Base-by-base conservation (phyloP, 1,140 invertebrate species). In the Ooceraea biroi region DNA sequence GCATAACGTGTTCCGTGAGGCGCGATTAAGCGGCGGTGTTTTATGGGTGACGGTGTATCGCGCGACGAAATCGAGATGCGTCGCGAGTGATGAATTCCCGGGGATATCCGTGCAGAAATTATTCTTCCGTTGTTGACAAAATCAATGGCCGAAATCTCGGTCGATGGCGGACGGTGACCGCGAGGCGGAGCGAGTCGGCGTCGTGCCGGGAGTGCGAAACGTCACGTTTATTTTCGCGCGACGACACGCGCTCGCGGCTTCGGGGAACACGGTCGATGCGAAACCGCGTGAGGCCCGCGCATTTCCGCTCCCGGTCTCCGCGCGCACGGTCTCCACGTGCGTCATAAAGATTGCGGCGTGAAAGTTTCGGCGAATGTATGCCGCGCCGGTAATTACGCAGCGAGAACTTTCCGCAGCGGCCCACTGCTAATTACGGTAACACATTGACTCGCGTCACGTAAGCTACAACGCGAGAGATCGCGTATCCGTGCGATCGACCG, bases 341-440 rank as follows among this genome's bases (percentile, higher is more conserved):
- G 65, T 88, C 71, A 55, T 65, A 89, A 88, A 85, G 82, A 83
- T 89, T 80, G 61, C 68, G 25, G 80, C 48, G 68, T 77, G 52
- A 65, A 84, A 88, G 63, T 73, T 85, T 44, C 36, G 17, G 58
- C 65, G 78, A 74, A 78, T 36, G 66, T 48, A 11, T 52, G 25
- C 41, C 3, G 11, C 41, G 19, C 46, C 36, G 60, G 85, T 63
- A 87, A 88, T 88, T 88, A 85, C 77, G 72, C 77, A 68, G 60
- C 46, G 83, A 83, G 85, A 88, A 88, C 52, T 85, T 88, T 88
- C 60, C 58, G 36, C n/a, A 77, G 76, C 82, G 76, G 25, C 55
- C 72, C 72, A 55, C 55, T 7, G 36, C 84, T 89, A 88, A 88
- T 89, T 85, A 80, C 63, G 73, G 22, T 77, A 80, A 86, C 85